phyloP scores from a whole-genome alignment of 2,797 vertebrate species.

The Melanotaenia parkinsoni region DNA sequence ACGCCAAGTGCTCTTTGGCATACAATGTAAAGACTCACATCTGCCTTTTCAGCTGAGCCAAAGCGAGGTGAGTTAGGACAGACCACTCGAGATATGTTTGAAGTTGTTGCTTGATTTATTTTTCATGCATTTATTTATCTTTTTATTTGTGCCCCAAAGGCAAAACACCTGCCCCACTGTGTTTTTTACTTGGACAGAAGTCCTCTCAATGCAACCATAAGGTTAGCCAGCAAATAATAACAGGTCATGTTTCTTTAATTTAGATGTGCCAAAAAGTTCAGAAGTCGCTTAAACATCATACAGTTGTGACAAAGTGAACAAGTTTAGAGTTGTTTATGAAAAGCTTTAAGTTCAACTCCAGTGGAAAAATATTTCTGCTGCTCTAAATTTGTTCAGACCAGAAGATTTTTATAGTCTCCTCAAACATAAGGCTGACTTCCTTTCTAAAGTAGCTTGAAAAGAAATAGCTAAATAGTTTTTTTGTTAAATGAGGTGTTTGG shows the following conservation, averaged over 20 bases:
- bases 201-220: neutral
- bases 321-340: neutral
- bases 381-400: neutral
- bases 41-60: constrained; percentile 61
- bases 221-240: neutral
- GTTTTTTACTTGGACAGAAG: constrained; percentile 6
- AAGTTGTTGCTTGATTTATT: constrained; percentile 32
- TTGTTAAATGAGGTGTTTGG: neutral
- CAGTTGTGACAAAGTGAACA: neutral
- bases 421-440: neutral
- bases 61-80: constrained; percentile 47
- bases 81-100: constrained; percentile 40
- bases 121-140: neutral
- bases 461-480: too few species aligned
- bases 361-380: neutral
- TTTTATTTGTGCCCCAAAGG: neutral
- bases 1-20: constrained; percentile 57
- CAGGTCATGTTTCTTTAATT: neutral
- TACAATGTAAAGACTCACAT: constrained; percentile 60
- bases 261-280: neutral
- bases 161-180: neutral
- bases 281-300: neutral
- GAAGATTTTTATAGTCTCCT: neutral
- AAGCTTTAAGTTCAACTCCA: neutral
- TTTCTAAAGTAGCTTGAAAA: neutral